A percentile compares a stretch with the other conserved stretches of the same genome.
phyloP scores from a whole-genome alignment of 2,888 invertebrate species.

The Melikaiella ostensackeni region DNA sequence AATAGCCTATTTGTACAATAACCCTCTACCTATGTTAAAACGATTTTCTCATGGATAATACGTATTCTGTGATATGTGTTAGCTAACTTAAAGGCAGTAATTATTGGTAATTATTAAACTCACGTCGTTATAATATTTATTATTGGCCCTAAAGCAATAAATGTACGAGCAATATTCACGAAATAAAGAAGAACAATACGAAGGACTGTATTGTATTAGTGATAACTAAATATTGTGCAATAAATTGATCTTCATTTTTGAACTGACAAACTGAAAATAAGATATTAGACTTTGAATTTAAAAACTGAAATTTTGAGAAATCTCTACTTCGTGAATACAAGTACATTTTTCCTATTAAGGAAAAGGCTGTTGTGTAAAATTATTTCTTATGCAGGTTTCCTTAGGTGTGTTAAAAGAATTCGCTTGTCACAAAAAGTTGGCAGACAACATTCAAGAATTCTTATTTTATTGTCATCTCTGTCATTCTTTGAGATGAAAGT shows the following conservation, averaged over 20 bases:
- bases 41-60: constrained; percentile 66
- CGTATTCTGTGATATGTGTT: constrained; percentile 76
- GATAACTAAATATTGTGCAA: too few relatives aligned
- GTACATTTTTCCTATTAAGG: neutral
- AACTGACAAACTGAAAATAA: neutral
- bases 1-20: constrained; percentile 58
- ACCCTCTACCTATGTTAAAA: constrained; percentile 61
- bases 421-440: constrained; percentile 15
- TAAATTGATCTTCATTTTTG: neutral
- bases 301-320: neutral
- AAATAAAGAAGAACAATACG: neutral
- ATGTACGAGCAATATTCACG: constrained; percentile 27
- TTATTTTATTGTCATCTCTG: neutral
- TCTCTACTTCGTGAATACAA: constrained; percentile 18
- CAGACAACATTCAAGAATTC: neutral
- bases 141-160: constrained; percentile 56
- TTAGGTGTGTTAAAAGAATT: constrained; percentile 1
- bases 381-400: neutral
- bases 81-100: constrained; percentile 68
- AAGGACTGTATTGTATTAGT: too few relatives aligned
- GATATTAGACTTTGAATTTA: neutral
- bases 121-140: constrained; percentile 65
- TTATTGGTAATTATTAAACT: constrained; percentile 60
- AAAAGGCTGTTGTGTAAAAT: constrained; percentile 18
- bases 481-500: neutral